Evolutionary conservation across 1,140 invertebrate genomes (phyloP).

Genomic region (Macrobrachium nipponense): DNA sequence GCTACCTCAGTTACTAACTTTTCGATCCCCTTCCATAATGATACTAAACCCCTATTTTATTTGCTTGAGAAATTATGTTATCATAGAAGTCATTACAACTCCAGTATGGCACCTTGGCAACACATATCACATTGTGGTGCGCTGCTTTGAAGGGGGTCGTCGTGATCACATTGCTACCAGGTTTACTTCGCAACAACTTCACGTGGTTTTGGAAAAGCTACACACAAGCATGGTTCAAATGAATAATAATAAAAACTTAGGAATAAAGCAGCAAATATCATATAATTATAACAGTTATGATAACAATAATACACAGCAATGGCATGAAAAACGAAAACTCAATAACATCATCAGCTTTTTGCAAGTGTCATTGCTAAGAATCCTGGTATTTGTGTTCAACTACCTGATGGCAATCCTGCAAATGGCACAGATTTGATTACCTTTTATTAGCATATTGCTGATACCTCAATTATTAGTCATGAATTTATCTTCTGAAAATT

Average conservation of each 20-base stretch:
- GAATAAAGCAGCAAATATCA: slow-evolving; percentile 50
- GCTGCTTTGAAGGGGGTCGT: slow-evolving; percentile 49
- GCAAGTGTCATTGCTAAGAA: slow-evolving; percentile 32
- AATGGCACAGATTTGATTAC: slow-evolving; percentile 5
- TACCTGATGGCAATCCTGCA: slow-evolving; percentile 33
- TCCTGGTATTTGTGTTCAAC: slow-evolving; percentile 40
- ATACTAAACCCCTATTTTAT: background rate
- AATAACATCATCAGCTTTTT: slow-evolving; percentile 27
- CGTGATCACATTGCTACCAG: slow-evolving; percentile 51
- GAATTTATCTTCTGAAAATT: too few species aligned
- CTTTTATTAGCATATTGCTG: slow-evolving; percentile 23
- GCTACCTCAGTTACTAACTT: too few species aligned
- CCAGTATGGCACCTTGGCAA: slow-evolving; percentile 56
- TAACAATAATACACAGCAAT: slow-evolving; percentile 46
- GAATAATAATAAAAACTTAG: slow-evolving; percentile 35
- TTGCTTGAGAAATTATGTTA: background rate
- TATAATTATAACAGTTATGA: background rate
- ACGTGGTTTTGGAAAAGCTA: slow-evolving; percentile 46
- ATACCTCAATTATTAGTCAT: background rate
- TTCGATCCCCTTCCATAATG: too few species aligned
- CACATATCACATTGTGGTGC: slow-evolving; percentile 55
- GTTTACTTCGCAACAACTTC: slow-evolving; percentile 46
- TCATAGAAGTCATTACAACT: background rate
- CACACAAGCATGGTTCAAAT: slow-evolving; percentile 49
- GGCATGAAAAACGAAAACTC: slow-evolving; percentile 43